Evolutionary conservation across 2,888 invertebrate species (phyloP), one percentile per base, ranked within the genome.

Genomic region (Cephonodes hylas): DNA sequence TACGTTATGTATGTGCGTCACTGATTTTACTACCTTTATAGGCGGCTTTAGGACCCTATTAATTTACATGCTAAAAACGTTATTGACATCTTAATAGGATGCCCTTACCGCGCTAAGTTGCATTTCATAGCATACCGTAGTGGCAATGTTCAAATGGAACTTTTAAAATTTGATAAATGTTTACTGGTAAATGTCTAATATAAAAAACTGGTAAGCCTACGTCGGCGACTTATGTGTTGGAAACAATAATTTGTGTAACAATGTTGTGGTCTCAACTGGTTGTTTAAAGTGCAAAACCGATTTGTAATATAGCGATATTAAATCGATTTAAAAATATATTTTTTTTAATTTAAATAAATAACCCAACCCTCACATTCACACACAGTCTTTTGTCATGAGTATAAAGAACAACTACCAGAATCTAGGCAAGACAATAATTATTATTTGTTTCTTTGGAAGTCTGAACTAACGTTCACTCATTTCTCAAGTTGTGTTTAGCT

Each of bases 251-350:
- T 78, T 78, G 72, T 80, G 73, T 81, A 79, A 77, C 73, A 71
- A 81, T 81, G 76, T 76, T 80, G 76, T 83, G 79, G 82, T 87
- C 81, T 85, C 83, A 81, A 82, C 84, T 83, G 86, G 83, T 85
- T 85, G 88, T 87, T 87, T 80, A 84, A 86, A 85, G 86, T 86
- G 88, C 85, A 87, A 88, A 83, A 85, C 78, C 85, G 83, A 88
- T 88, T 88, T 88, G 86, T 88, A 89, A 84, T 82, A 85, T 88
- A 88, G 87, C 80, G 81, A 87, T 85, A 88, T 86, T 86, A 88
- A 89, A 88, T 88, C 86, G 84, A 86, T 85, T 79, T 80, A 68
- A 83, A 84, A 81, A 64, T 38, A 57, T 57, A 2, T 59, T n/a
- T n/a, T n/a, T n/a, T n/a, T n/a, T n/a, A n/a, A n/a, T n/a, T n/a